Evolutionary conservation across 2,797 vertebrate genomes (phyloP).

Genomic region (Melanotaenia trifasciata): DNA sequence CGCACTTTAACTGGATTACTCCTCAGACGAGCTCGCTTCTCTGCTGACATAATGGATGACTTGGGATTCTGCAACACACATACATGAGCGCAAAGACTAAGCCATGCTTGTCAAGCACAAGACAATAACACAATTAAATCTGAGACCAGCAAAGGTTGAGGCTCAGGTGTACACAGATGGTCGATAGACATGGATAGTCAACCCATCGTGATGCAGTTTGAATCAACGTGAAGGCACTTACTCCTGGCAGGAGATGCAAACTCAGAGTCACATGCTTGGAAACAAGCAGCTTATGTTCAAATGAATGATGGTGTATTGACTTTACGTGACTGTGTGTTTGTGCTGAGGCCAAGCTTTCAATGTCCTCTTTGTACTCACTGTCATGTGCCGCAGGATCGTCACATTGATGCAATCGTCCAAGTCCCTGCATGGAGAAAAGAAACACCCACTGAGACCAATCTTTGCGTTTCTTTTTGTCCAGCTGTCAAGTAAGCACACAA

Average conservation of each 20-base stretch:
- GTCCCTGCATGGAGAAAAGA: slow-evolving; percentile 82
- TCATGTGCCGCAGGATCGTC: slow-evolving; percentile 90
- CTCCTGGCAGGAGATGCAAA: slow-evolving; percentile 38
- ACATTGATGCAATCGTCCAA: slow-evolving; percentile 89
- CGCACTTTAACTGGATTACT: slow-evolving; percentile 96
- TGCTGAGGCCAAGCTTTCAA: slow-evolving; percentile 30
- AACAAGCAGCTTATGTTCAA: slow-evolving; percentile 34
- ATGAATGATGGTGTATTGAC: slow-evolving; percentile 22
- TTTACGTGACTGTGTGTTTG: slow-evolving; percentile 11
- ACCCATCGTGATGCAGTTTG: slow-evolving; percentile 3
- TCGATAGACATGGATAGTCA: background rate
- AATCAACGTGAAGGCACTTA: slow-evolving; percentile 10
- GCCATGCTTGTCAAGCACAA: slow-evolving; percentile 2
- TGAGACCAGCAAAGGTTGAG: slow-evolving; percentile 11
- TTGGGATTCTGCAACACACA: slow-evolving; percentile 90
- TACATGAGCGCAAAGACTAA: slow-evolving; percentile 1
- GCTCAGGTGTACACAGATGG: background rate
- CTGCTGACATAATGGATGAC: slow-evolving; percentile 95
- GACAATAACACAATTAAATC: background rate
- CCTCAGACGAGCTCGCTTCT: slow-evolving; percentile 95
- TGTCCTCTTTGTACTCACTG: slow-evolving; percentile 78
- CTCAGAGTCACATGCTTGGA: slow-evolving; percentile 46
- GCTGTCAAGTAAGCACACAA: slow-evolving; percentile 57
- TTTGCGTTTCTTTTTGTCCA: slow-evolving; percentile 47
- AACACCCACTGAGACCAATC: slow-evolving; percentile 16